A percentile compares a stretch with the other conserved stretches of the same genome.
Conservation (phyloP, 1,140 invertebrate genomes). For the Calephelis nemesis region DNA sequence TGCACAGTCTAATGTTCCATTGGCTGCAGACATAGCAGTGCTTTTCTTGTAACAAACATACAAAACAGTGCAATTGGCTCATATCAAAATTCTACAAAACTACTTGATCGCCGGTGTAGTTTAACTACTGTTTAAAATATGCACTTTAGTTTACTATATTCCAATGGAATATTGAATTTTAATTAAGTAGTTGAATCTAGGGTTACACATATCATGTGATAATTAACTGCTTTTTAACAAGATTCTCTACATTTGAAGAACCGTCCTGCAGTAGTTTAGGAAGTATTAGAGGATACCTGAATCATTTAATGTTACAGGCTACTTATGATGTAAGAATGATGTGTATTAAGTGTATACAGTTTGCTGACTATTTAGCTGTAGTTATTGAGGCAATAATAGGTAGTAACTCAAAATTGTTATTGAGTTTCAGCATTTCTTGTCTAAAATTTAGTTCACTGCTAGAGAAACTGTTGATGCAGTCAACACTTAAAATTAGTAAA, state of each 20-base stretch:
- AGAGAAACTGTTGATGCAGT: background rate
- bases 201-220: constrained; percentile 61
- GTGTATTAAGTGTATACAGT: background rate
- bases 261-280: constrained; percentile 66
- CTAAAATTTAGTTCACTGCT: constrained; percentile 2
- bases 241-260: constrained; percentile 47
- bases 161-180: constrained; percentile 6
- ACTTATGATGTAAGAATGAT: constrained; percentile 24
- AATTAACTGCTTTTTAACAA: constrained; percentile 48
- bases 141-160: background rate
- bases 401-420: background rate
- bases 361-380: constrained; percentile 9
- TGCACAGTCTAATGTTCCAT: constrained; percentile 75
- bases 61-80: constrained; percentile 34
- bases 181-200: constrained; percentile 29
- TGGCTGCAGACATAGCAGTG: constrained; percentile 72
- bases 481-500: background rate
- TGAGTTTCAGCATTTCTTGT: constrained; percentile 1
- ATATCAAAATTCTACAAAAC: constrained; percentile 26
- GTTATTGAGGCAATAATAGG: constrained; percentile 10
- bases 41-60: constrained; percentile 25
- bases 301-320: constrained; percentile 33
- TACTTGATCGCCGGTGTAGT: constrained; percentile 6
- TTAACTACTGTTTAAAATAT: background rate
- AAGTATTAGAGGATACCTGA: constrained; percentile 23